Percentiles rank a stretch among this genome's conserved stretches.
Conservation (phyloP, 35 echinoderm and acorn worm species). For the Apostichopus californicus region DNA sequence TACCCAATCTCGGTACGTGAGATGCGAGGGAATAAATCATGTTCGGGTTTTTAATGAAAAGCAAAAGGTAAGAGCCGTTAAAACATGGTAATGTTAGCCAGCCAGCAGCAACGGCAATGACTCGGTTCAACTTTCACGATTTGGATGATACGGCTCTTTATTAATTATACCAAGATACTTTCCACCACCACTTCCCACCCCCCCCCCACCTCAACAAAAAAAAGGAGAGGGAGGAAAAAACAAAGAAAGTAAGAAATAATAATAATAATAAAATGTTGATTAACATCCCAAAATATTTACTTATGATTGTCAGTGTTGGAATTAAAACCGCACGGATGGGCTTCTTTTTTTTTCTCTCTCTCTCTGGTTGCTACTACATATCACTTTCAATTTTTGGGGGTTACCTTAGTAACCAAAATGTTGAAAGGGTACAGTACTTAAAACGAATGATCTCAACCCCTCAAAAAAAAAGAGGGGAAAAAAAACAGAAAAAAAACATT, state of each 20-base stretch:
- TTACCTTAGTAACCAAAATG: conserved; percentile 6
- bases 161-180: background rate
- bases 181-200: too few species aligned
- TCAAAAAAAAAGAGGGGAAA: too few species aligned
- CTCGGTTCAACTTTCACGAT: background rate
- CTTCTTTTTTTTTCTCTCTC: background rate
- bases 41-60: background rate
- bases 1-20: background rate
- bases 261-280: background rate
- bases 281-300: conserved; percentile 12
- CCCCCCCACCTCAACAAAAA: background rate
- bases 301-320: background rate
- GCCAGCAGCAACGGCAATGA: background rate
- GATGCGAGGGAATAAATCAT: background rate
- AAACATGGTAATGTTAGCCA: background rate
- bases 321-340: background rate
- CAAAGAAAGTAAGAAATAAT: background rate
- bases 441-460: background rate
- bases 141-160: background rate
- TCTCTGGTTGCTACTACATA: background rate
- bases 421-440: conserved; percentile 4
- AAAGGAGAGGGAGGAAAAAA: background rate
- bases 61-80: background rate
- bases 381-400: conserved; percentile 2
- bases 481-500: background rate